Conservation (phyloP, 2,113 vertebrate genomes). For the Macrotus californicus region DNA sequence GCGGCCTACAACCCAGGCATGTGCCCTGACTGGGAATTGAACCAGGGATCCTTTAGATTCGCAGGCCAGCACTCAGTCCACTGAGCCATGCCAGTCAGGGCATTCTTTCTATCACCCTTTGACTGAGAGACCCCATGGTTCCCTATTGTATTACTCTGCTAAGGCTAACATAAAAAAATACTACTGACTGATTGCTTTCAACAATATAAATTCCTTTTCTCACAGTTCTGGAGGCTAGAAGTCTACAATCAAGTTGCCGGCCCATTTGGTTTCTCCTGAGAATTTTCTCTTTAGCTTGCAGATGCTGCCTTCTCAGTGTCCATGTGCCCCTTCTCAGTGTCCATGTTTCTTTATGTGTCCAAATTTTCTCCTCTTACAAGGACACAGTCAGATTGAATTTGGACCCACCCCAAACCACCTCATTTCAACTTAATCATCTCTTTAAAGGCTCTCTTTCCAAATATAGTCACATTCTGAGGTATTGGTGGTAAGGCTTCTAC, state of each 20-base stretch:
- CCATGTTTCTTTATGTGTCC: background rate
- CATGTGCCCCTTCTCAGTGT: background rate
- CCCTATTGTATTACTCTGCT: background rate
- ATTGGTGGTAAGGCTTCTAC: background rate
- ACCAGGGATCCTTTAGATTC: too few species aligned
- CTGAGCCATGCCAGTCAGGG: too few species aligned
- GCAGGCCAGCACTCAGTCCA: too few species aligned
- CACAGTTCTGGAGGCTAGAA: background rate
- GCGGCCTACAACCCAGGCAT: too few species aligned
- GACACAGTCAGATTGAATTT: background rate
- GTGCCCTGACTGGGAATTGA: too few species aligned
- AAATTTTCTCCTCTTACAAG: background rate
- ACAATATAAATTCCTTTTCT: conserved; percentile 8
- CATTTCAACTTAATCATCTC: background rate
- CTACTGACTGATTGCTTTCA: background rate
- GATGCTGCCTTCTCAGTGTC: background rate
- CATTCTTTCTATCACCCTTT: background rate
- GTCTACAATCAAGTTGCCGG: background rate
- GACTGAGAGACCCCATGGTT: background rate
- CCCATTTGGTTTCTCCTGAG: conserved; percentile 10
- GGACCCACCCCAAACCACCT: background rate
- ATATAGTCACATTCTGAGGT: background rate
- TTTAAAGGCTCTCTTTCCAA: background rate
- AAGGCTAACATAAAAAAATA: conserved; percentile 20
- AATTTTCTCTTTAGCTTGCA: background rate